A percentile compares a stretch with the other conserved stretches of the same genome.
Conservation (phyloP, 1,140 invertebrate species). For the Platyscapa corneri region DNA sequence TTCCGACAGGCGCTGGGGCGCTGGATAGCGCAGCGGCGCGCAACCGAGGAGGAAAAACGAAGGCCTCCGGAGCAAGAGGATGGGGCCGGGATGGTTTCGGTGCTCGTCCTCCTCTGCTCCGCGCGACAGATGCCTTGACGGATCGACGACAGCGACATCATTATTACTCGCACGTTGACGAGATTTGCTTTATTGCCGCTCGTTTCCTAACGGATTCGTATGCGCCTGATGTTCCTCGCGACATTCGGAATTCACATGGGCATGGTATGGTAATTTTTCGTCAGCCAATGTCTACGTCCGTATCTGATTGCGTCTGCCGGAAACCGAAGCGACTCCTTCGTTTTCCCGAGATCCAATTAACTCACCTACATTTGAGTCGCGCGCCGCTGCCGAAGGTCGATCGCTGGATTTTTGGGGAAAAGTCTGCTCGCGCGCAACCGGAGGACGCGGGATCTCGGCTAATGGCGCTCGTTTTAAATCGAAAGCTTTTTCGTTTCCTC, state of each 20-base stretch:
- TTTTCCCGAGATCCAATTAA: neutral
- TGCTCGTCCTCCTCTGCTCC: no score
- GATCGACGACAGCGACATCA: no score
- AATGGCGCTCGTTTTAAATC: no score
- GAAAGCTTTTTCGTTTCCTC: neutral
- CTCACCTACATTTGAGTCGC: neutral
- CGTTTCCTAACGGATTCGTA: slow-evolving; percentile 12
- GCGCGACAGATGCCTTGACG: no score
- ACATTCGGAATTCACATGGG: slow-evolving; percentile 25
- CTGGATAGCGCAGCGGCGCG: slow-evolving; percentile 55
- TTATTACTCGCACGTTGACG: slow-evolving; percentile 17
- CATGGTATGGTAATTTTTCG: slow-evolving; percentile 28
- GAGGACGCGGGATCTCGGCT: no score
- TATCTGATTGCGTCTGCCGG: neutral
- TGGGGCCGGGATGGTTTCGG: no score
- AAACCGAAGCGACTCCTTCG: slow-evolving; percentile 23
- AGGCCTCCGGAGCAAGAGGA: neutral
- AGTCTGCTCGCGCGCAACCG: no score
- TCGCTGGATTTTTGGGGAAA: no score
- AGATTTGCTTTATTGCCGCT: slow-evolving; percentile 20
- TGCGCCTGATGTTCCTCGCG: neutral
- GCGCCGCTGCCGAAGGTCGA: neutral
- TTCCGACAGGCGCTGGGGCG: slow-evolving; percentile 66
- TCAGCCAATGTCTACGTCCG: neutral
- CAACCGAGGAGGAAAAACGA: neutral